Percentiles rank a stretch among this genome's conserved stretches.
Conservation (phyloP, 2,888 invertebrate species). For the Drosophila silvestris region DNA sequence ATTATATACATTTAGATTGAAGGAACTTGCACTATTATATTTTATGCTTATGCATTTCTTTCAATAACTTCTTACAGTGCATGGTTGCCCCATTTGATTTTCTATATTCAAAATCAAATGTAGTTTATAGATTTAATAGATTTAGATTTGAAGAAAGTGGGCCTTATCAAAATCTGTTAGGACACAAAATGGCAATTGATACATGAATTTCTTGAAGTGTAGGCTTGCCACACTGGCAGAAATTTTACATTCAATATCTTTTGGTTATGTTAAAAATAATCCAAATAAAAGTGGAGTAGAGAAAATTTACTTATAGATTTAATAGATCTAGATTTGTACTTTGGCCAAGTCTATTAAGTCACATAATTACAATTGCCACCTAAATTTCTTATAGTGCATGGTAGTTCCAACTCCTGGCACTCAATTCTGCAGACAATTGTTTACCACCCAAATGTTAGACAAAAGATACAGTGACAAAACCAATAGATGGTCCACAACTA, state of each 20-base stretch:
- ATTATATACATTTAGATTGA: too few relatives aligned
- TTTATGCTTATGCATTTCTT: too few relatives aligned
- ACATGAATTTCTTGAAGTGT: background rate
- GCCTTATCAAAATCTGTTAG: too few relatives aligned
- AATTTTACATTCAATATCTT: background rate
- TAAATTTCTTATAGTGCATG: background rate
- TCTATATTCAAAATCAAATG: too few relatives aligned
- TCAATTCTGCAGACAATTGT: conserved; percentile 1
- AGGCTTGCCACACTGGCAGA: background rate
- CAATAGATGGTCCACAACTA: conserved; percentile 28
- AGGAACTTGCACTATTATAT: too few relatives aligned
- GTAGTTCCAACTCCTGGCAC: background rate
- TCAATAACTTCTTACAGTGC: too few relatives aligned
- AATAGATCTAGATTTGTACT: background rate
- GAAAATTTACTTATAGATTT: background rate
- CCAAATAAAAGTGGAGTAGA: background rate
- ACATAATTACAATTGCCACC: background rate
- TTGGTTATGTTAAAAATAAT: background rate
- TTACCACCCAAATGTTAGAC: conserved; percentile 18
- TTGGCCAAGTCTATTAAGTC: background rate
- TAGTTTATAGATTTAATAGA: too few relatives aligned
- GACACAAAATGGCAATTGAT: background rate
- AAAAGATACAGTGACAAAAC: conserved; percentile 30
- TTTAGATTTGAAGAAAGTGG: too few relatives aligned
- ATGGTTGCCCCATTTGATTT: too few relatives aligned